Percentiles rank a stretch among this genome's conserved stretches.
These are phyloP conservation scores for Botia almorhae DNA, from an alignment of 2,797 vertebrate genomes.

Conservation along the genomic window DNA sequence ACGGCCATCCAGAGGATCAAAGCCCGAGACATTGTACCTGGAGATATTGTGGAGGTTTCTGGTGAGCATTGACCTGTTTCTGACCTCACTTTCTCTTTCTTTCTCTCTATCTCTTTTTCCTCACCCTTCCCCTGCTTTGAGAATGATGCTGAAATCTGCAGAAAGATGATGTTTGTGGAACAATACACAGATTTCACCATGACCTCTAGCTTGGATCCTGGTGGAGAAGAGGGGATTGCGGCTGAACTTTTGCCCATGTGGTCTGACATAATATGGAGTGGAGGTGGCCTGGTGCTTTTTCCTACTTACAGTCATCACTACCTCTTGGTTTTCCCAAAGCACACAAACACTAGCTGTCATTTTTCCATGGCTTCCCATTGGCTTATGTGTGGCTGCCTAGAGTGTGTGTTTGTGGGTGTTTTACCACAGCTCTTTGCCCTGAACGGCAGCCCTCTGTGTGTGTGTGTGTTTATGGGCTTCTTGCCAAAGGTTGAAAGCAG, in stretches of 20 bases:
- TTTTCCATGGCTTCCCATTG: constrained; percentile 21
- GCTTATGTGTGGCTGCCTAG: constrained; percentile 15
- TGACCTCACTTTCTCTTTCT: not conserved
- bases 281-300: not conserved
- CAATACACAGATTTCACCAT: not conserved
- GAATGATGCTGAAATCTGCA: not conserved
- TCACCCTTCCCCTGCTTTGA: not conserved
- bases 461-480: constrained; percentile 44
- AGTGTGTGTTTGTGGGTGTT: constrained; percentile 66
- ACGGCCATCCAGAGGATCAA: constrained; percentile 92
- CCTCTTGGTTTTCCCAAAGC: constrained; percentile 15
- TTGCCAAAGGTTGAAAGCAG: constrained; percentile 44
- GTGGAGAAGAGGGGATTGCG: constrained; percentile 20
- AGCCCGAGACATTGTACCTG: constrained; percentile 92
- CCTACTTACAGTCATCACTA: constrained; percentile 30
- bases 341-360: constrained; percentile 33
- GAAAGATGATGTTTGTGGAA: constrained; percentile 5
- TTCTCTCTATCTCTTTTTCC: too few species aligned
- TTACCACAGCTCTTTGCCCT: constrained; percentile 65
- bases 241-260: constrained; percentile 12
- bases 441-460: constrained; percentile 52
- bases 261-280: constrained; percentile 9
- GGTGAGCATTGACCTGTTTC: constrained; percentile 70
- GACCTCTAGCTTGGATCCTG: not conserved
- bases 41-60: constrained; percentile 97